Percentiles rank a stretch among this genome's conserved stretches.
Conservation (phyloP, 2,888 invertebrate genomes). For the Callinectes sapidus region DNA sequence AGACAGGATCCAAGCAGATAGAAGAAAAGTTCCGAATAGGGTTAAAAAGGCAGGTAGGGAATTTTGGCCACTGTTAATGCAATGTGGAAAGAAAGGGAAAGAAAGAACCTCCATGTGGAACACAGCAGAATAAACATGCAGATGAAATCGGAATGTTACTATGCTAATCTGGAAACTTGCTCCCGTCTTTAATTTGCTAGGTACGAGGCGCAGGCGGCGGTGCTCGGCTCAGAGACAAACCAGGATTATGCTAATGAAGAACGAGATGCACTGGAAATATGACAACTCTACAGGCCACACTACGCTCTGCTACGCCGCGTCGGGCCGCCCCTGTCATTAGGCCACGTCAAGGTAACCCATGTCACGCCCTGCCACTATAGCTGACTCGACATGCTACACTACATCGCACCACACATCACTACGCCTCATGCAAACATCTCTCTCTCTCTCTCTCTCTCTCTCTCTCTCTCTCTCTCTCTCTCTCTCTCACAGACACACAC, state of each 20-base stretch:
- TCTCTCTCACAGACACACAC: no score
- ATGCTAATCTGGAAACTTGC: constrained; percentile 35
- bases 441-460: no score
- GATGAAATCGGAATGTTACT: constrained; percentile 23
- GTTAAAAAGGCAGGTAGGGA: background rate
- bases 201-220: background rate
- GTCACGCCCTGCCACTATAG: background rate
- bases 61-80: background rate
- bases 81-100: background rate
- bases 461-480: no score
- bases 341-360: background rate
- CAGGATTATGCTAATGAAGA: background rate
- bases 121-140: background rate
- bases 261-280: background rate
- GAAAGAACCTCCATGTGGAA: background rate
- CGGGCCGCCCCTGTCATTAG: background rate
- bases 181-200: constrained; percentile 1
- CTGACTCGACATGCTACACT: background rate
- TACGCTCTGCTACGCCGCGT: background rate
- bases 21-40: background rate
- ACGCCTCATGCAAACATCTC: background rate
- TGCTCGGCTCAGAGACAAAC: background rate
- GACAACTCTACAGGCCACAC: background rate
- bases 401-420: background rate
- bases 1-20: background rate